Percentiles rank a stretch among this genome's conserved stretches.
phyloP scores from a whole-genome alignment of 2,797 vertebrate genomes.

The Taeniopygia guttata region DNA sequence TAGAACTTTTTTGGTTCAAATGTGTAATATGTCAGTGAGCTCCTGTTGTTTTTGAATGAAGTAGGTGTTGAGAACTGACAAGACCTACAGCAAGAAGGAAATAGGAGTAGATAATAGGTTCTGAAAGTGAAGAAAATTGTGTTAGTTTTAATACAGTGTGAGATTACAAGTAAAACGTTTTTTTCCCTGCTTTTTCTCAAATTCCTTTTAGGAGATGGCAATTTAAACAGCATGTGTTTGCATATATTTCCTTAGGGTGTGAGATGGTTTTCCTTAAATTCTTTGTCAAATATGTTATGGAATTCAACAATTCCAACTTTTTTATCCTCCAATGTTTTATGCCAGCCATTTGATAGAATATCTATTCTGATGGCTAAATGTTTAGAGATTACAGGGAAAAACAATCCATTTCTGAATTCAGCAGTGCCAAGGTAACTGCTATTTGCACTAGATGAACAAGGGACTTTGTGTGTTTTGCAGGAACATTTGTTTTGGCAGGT shows the following conservation, averaged over 20 bases:
- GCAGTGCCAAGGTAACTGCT: not conserved
- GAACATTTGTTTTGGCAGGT: not conserved
- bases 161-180: not conserved
- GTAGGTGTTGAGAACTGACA: not conserved
- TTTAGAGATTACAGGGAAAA: not conserved
- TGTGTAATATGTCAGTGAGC: not conserved
- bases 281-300: not conserved
- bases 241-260: not conserved
- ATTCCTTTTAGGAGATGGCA: not conserved
- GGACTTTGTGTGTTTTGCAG: not conserved
- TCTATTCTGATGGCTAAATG: not conserved
- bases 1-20: not conserved
- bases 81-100: not conserved
- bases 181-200: accelerated
- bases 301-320: not conserved
- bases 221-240: not conserved
- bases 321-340: not conserved
- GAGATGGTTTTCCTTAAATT: not conserved
- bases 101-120: not conserved
- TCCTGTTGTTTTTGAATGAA: not conserved
- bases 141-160: not conserved
- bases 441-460: not conserved
- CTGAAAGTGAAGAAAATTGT: not conserved
- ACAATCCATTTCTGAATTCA: accelerated
- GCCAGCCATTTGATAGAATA: not conserved